phyloP scores from a whole-genome alignment of 2,888 invertebrate genomes.

The Helobdella robusta region DNA sequence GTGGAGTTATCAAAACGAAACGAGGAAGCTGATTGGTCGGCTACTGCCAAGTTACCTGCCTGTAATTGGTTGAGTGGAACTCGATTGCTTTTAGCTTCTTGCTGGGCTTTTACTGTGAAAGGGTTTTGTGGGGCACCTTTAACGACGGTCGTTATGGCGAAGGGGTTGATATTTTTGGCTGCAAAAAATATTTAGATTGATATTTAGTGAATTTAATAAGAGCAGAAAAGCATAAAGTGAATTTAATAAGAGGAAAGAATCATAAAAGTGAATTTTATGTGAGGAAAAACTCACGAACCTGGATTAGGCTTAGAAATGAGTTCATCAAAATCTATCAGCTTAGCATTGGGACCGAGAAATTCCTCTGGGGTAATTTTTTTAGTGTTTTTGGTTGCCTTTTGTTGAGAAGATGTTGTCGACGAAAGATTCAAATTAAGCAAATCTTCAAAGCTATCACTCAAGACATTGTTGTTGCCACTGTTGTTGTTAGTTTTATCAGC shows the following conservation, averaged over 20 bases:
- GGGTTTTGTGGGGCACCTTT: constrained; percentile 22
- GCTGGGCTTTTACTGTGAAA: constrained; percentile 22
- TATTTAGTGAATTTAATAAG: not conserved
- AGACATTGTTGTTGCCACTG: not conserved
- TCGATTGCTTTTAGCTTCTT: constrained; percentile 24
- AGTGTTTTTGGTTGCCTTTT: not conserved
- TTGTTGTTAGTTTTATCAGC: not conserved
- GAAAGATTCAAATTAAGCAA: not conserved
- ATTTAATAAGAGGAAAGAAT: too few relatives aligned
- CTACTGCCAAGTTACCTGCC: not conserved
- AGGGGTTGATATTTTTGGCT: constrained; percentile 23
- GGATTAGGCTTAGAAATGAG: constrained; percentile 27
- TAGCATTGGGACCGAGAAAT: constrained; percentile 27
- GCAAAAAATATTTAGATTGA: too few relatives aligned
- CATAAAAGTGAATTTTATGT: too few relatives aligned
- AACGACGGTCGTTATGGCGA: constrained; percentile 18
- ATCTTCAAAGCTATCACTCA: not conserved
- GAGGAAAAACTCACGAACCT: too few relatives aligned
- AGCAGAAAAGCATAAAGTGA: not conserved
- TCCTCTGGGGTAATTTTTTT: constrained; percentile 27
- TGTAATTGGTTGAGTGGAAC: constrained; percentile 29
- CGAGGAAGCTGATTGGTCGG: constrained; percentile 8
- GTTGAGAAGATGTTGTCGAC: too few relatives aligned
- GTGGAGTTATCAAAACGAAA: constrained; percentile 15
- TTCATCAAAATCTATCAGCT: constrained; percentile 27